Evolutionary conservation across 1,140 invertebrate genomes (phyloP).

Genomic region (Thaumatotibia leucotreta): DNA sequence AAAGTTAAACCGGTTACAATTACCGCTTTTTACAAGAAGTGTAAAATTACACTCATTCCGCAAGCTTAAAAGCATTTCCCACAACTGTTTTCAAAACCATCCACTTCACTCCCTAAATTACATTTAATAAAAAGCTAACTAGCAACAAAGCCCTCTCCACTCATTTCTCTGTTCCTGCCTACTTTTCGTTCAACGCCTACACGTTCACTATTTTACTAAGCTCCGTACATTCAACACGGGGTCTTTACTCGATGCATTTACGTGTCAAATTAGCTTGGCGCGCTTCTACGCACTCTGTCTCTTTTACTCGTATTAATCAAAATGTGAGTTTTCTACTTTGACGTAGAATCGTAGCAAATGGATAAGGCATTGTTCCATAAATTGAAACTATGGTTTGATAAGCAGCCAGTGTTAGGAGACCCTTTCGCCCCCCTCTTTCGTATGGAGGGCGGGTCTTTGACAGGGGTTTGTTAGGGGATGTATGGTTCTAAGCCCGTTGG

Average conservation of each 20-base stretch:
- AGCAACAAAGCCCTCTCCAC: slow-evolving; percentile 50
- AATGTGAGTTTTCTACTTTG: slow-evolving; percentile 74
- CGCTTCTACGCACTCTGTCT: slow-evolving; percentile 57
- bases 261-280: slow-evolving; percentile 30
- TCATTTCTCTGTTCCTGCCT: slow-evolving; percentile 65
- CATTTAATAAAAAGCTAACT: slow-evolving; percentile 22
- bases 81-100: background rate
- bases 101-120: background rate
- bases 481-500: slow-evolving; percentile 40
- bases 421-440: slow-evolving; percentile 15
- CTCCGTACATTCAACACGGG: slow-evolving; percentile 33
- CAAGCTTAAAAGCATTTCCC: background rate
- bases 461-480: slow-evolving; percentile 29
- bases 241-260: slow-evolving; percentile 41
- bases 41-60: background rate
- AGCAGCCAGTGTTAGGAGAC: slow-evolving; percentile 40
- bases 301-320: slow-evolving; percentile 75
- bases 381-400: slow-evolving; percentile 72
- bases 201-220: slow-evolving; percentile 67
- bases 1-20: too few relatives aligned
- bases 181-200: slow-evolving; percentile 74
- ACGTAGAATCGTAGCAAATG: slow-evolving; percentile 73
- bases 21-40: background rate
- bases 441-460: background rate
- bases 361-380: slow-evolving; percentile 75